Base-by-base conservation (phyloP, 2,888 invertebrate genomes). In the Zele albiditarsus region DNA sequence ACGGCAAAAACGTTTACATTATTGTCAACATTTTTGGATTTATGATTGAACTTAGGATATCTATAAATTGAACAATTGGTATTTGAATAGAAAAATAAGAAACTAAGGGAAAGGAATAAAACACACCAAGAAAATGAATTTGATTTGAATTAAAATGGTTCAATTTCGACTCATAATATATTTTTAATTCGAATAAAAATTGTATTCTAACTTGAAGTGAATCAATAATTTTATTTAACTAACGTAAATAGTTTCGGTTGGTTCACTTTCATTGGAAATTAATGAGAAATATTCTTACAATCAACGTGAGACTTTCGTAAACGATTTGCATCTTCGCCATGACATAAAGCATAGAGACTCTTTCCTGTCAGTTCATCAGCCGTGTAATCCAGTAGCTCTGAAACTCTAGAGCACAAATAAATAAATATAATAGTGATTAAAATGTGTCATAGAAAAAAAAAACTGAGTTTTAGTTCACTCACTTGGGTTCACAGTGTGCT, bases 401-500 rank as follows among this genome's bases (percentile, higher is more conserved):
- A 94, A 73, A 98, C 96, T 91, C 98, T 97, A 88, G 27, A 53
- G n/a, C n/a, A 20, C 20, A 20, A 23, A 83, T 87, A 63, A 69
- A 31, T 65, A 33, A 70, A 49, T 66, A 70, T 38, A 53, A 38
- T 62, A 23, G 23, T 33, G 60, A 16, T 23, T 62, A 25, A 60
- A 60, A 20, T 33, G 23, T 28, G 12, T 5, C 5, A 23, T 27
- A 25, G 6, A 38, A 25, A 31, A 10, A 8, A 57, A 60, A 31
- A n/a, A 20, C n/a, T 23, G 12, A 38, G 14, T 58, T 46, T 25
- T 42, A 3, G 1, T 67, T 58, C n/a, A 85, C 92, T 91, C 91
- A 97, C 97, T 95, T 95, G 87, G 98, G 98, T 89, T 98, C 98
- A 89, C 98, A 98, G 90, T 98, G 98, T 79, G 97, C 97, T 92